phyloP scores from a whole-genome alignment of 2,888 invertebrate genomes.

The Caradrina kadenii region DNA sequence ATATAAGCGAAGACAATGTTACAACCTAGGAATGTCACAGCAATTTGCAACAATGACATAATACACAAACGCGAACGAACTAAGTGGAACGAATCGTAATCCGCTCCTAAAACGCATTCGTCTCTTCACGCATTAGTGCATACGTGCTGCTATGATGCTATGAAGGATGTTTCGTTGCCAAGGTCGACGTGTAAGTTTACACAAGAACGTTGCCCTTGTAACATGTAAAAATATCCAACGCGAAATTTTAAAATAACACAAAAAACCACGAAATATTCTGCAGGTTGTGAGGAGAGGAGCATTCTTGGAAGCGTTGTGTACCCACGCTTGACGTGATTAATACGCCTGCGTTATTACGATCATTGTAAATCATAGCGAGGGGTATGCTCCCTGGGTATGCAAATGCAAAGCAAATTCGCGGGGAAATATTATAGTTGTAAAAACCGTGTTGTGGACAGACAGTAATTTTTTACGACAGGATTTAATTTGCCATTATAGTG shows the following conservation, averaged over 20 bases:
- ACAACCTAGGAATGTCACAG: constrained; percentile 80
- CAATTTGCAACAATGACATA: constrained; percentile 84
- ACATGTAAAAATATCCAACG: constrained; percentile 73
- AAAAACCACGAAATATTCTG: constrained; percentile 67
- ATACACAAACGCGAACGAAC: constrained; percentile 68
- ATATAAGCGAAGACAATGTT: constrained; percentile 85
- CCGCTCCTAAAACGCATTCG: constrained; percentile 57
- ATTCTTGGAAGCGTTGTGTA: constrained; percentile 65
- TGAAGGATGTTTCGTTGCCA: constrained; percentile 68
- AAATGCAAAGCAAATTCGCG: constrained; percentile 59
- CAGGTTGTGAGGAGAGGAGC: constrained; percentile 49
- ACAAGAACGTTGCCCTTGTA: constrained; percentile 74
- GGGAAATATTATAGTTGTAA: constrained; percentile 54
- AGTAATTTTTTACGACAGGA: constrained; percentile 46
- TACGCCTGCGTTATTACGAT: constrained; percentile 64
- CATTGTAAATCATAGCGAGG: constrained; percentile 66
- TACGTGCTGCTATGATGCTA: constrained; percentile 57
- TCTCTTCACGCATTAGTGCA: constrained; percentile 59
- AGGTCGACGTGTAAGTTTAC: constrained; percentile 74
- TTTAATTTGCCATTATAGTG: constrained; percentile 43
- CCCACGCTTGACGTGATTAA: constrained; percentile 66
- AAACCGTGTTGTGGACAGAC: constrained; percentile 40
- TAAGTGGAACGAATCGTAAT: constrained; percentile 61
- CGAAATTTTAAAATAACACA: constrained; percentile 75
- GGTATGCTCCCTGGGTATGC: constrained; percentile 62